These are phyloP conservation scores for Bucco capensis DNA, from an alignment of 2,113 vertebrate genomes.

Conservation along the genomic window DNA sequence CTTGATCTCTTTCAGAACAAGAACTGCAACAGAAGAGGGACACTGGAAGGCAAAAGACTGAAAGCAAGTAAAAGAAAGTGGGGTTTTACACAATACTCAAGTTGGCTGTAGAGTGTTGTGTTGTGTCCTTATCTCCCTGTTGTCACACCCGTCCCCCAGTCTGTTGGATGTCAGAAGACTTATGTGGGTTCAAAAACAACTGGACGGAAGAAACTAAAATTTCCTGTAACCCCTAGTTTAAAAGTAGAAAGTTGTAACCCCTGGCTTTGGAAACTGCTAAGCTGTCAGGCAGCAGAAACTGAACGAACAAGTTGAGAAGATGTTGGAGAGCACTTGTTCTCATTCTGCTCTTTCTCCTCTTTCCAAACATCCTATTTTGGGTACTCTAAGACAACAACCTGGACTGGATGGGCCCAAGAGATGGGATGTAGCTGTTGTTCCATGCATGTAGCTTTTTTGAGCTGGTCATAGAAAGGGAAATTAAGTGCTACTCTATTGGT, in stretches of 20 bases:
- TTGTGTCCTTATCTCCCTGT: too few relatives aligned
- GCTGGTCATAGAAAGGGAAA: not conserved
- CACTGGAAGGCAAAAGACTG: not conserved
- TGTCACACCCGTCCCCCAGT: fast-evolving
- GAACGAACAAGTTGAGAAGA: not conserved
- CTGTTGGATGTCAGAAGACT: not conserved
- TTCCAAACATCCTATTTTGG: not conserved
- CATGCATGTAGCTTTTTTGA: not conserved
- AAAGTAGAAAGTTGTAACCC: not conserved
- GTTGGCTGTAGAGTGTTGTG: not conserved
- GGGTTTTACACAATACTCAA: not conserved
- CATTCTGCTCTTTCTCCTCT: not conserved
- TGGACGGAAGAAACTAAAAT: not conserved
- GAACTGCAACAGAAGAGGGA: not conserved
- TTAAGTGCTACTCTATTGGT: not conserved
- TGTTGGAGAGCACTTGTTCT: not conserved
- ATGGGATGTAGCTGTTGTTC: not conserved
- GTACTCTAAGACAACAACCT: not conserved
- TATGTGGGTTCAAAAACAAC: not conserved
- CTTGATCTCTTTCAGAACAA: not conserved
- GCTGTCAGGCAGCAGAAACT: not conserved
- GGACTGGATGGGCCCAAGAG: not conserved
- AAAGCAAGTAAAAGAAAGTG: not conserved
- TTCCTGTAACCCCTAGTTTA: too few relatives aligned
- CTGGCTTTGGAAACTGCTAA: not conserved